phyloP scores from a whole-genome alignment of 2,113 vertebrate genomes.

The Microtus montanus region DNA sequence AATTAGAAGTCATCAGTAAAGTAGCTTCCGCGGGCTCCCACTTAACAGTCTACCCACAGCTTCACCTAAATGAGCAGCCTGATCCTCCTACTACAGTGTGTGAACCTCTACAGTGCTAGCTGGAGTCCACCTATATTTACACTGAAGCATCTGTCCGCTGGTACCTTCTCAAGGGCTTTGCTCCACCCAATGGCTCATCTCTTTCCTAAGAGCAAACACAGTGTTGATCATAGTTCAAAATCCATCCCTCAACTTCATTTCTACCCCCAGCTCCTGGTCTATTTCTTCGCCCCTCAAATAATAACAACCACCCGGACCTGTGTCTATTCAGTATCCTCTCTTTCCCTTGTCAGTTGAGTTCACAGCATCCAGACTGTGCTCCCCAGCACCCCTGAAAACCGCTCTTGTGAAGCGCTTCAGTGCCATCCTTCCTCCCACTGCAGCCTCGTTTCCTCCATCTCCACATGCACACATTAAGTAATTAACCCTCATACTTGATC shows the following conservation, averaged over 20 bases:
- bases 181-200: neutral
- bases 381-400: neutral
- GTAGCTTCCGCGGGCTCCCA: fast-evolving
- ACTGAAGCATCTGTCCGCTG: too few species aligned
- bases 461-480: neutral
- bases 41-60: neutral
- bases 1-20: neutral
- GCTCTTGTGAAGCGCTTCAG: neutral
- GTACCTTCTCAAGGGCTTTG: neutral
- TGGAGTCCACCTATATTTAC: fast-evolving
- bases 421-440: neutral
- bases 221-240: neutral
- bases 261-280: neutral
- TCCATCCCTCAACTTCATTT: neutral
- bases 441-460: too few species aligned
- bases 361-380: neutral
- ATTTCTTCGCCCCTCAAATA: neutral
- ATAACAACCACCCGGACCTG: neutral
- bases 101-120: neutral
- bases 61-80: neutral
- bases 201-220: neutral
- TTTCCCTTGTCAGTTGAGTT: neutral
- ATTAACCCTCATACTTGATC: neutral
- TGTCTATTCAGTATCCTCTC: fast-evolving
- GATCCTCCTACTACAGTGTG: fast-evolving